phyloP scores from a whole-genome alignment of 2,888 invertebrate species.

The Trileptium ribeirensis region DNA sequence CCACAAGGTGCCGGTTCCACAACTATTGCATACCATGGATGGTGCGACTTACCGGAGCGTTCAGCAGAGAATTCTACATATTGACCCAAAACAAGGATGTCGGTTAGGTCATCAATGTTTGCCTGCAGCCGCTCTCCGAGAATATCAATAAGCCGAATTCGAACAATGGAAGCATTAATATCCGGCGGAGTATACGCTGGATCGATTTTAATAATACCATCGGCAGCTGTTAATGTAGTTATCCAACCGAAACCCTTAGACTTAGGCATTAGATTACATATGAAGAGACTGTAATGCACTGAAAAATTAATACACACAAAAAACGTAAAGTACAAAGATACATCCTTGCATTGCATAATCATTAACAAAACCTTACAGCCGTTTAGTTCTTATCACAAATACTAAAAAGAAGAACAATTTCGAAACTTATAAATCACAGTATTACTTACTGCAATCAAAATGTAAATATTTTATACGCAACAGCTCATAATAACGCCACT shows the following conservation, averaged over 20 bases:
- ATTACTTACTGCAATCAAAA: no score
- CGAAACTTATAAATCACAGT: no score
- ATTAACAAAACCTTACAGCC: no score
- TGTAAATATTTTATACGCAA: no score
- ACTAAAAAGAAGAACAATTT: no score
- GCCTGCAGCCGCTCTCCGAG: not conserved
- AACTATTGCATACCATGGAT: not conserved
- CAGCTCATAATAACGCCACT: no score
- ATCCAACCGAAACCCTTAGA: not conserved
- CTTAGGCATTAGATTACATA: not conserved
- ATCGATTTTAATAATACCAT: not conserved
- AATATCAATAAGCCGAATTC: not conserved
- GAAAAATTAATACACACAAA: no score
- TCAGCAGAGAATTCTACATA: not conserved
- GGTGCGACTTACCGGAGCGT: not conserved
- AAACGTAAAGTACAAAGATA: no score
- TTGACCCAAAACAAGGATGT: not conserved
- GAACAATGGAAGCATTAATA: not conserved
- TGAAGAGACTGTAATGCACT: no score
- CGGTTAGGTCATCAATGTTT: not conserved
- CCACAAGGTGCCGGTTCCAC: not conserved
- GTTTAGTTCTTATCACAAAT: no score
- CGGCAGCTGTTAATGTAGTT: not conserved
- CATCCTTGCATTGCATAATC: no score
- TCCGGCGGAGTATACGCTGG: not conserved